A percentile compares a stretch with the other conserved stretches of the same genome.
Evolutionary conservation across 2,888 invertebrate species (phyloP).

Genomic region (Sialis fuliginosa): DNA sequence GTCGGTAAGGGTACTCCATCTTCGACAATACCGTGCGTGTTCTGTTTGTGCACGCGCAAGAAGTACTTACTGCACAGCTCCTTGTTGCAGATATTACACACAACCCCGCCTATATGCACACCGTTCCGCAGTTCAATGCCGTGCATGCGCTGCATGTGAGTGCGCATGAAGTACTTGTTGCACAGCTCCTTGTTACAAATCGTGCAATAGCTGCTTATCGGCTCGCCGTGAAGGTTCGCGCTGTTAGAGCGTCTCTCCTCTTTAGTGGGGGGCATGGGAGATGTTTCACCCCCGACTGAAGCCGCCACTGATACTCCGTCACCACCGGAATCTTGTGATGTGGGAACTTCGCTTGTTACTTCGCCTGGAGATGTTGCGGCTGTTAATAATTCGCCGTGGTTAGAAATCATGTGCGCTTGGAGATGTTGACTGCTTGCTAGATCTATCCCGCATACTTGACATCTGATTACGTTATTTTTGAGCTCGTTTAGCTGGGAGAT

Average conservation of each 20-base stretch:
- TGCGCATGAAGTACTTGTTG: conserved; percentile 99
- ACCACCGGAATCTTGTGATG: not conserved
- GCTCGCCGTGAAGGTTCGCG: conserved; percentile 33
- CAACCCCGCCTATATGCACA: conserved; percentile 81
- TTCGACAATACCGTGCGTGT: conserved; percentile 90
- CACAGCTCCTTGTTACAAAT: conserved; percentile 97
- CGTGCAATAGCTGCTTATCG: conserved; percentile 83
- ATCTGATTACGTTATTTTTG: conserved; percentile 40
- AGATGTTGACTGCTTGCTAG: conserved; percentile 54
- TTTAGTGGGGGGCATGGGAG: conserved; percentile 15
- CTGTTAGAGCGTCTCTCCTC: conserved; percentile 35
- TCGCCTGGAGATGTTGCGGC: conserved; percentile 4
- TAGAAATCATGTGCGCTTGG: conserved; percentile 47
- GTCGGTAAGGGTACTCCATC: conserved; percentile 34
- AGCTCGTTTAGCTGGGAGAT: conserved; percentile 73
- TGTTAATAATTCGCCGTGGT: conserved; percentile 44
- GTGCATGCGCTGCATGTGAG: conserved; percentile 98
- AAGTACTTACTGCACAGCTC: conserved; percentile 97
- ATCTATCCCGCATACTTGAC: conserved; percentile 53
- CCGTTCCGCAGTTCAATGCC: conserved; percentile 88
- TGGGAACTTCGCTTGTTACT: not conserved
- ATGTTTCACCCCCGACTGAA: conserved; percentile 27
- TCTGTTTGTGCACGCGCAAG: conserved; percentile 91
- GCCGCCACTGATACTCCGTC: not conserved
- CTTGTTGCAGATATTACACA: conserved; percentile 95